Conservation (phyloP, 2,888 invertebrate genomes). For the Ornithoptera alexandrae region DNA sequence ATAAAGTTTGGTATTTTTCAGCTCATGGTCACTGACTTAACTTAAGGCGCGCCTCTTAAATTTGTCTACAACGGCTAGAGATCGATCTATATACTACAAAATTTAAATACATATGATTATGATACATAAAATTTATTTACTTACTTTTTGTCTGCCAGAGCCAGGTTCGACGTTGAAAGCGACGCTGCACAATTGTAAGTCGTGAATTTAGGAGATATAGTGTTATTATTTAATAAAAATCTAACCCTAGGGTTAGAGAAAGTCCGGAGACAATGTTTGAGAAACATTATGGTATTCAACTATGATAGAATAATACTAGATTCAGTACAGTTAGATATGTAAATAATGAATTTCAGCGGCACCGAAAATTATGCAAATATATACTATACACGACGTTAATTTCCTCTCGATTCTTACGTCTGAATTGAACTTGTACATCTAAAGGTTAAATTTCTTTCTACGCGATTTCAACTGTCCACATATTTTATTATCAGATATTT, state of each 20-base stretch:
- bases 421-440: not conserved
- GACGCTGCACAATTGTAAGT: slow-evolving; percentile 54
- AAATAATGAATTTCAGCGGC: slow-evolving; percentile 24
- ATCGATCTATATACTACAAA: too few relatives aligned
- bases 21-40: too few relatives aligned
- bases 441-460: slow-evolving; percentile 15
- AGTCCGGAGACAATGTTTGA: slow-evolving; percentile 56
- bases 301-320: not conserved
- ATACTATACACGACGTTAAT: not conserved
- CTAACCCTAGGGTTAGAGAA: slow-evolving; percentile 49
- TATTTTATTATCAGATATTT: not conserved
- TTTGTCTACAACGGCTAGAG: too few relatives aligned
- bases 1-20: too few relatives aligned
- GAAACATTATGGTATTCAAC: slow-evolving; percentile 47
- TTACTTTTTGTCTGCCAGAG: slow-evolving; percentile 68
- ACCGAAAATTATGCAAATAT: slow-evolving; percentile 15
- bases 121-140: slow-evolving; percentile 30
- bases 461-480: not conserved
- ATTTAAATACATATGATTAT: not conserved
- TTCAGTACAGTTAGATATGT: slow-evolving; percentile 8
- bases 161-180: slow-evolving; percentile 60
- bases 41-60: too few relatives aligned
- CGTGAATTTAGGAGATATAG: slow-evolving; percentile 51
- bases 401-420: not conserved
- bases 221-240: slow-evolving; percentile 52